These are phyloP conservation scores for Champsocephalus esox DNA, from an alignment of 2,797 vertebrate species.

Conservation along the genomic window DNA sequence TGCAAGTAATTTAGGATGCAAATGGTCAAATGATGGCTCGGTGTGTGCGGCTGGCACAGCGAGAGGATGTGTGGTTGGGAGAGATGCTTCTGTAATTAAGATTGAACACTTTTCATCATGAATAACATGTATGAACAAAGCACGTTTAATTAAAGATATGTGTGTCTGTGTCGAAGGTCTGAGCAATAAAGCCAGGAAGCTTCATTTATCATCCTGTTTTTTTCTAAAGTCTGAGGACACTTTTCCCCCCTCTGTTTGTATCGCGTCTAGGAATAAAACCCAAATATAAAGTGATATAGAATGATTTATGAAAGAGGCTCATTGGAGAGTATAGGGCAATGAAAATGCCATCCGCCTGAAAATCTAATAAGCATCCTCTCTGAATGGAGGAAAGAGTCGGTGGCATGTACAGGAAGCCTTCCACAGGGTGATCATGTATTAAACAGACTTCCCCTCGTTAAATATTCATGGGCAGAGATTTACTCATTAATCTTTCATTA, in stretches of 20 bases:
- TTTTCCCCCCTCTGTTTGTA: conserved; percentile 24
- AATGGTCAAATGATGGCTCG: conserved; percentile 46
- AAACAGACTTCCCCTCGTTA: conserved; percentile 82
- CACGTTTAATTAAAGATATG: conserved; percentile 18
- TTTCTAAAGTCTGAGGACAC: conserved; percentile 26
- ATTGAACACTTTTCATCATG: background rate
- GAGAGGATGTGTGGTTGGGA: conserved; percentile 20
- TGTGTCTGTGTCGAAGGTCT: conserved; percentile 7
- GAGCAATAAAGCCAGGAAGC: conserved; percentile 25
- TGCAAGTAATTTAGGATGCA: conserved; percentile 71
- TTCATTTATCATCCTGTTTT: conserved; percentile 34
- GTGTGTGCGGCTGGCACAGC: conserved; percentile 1
- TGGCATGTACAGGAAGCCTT: conserved; percentile 78
- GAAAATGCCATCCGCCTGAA: conserved; percentile 76
- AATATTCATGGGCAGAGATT: conserved; percentile 85
- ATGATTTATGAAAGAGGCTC: conserved; percentile 70
- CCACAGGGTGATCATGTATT: conserved; percentile 82
- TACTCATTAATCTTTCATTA: conserved; percentile 87
- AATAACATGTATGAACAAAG: conserved; percentile 1
- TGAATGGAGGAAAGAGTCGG: conserved; percentile 58
- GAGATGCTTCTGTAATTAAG: conserved; percentile 17
- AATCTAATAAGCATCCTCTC: conserved; percentile 75
- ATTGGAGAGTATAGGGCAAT: conserved; percentile 70
- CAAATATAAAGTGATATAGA: conserved; percentile 66
- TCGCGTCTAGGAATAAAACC: conserved; percentile 43